phyloP scores from a whole-genome alignment of 1,140 invertebrate species.

The Heliconius hewitsoni region DNA sequence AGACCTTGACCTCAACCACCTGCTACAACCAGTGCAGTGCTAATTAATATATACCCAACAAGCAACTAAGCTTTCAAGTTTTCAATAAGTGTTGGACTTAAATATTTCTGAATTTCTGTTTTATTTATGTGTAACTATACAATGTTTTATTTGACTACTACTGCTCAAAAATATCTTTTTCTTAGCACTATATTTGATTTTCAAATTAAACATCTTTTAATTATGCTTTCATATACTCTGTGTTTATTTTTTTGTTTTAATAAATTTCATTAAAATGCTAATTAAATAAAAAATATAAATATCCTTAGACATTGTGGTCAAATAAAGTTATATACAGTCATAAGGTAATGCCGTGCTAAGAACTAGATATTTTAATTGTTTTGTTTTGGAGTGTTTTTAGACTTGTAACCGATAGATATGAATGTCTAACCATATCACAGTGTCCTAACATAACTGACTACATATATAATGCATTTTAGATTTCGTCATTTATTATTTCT shows the following conservation, averaged over 20 bases:
- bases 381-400: constrained; percentile 75
- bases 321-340: neutral
- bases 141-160: constrained; percentile 45
- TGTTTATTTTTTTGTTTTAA: neutral
- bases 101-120: constrained; percentile 60
- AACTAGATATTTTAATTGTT: constrained; percentile 60
- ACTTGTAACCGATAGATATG: constrained; percentile 57
- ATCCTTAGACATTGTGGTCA: neutral
- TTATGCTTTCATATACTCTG: neutral
- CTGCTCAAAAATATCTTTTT: constrained; percentile 59
- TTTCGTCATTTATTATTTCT: constrained; percentile 28
- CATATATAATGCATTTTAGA: constrained; percentile 55
- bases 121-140: constrained; percentile 55
- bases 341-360: constrained; percentile 52
- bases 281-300: neutral
- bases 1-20: constrained; percentile 46
- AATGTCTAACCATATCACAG: constrained; percentile 61
- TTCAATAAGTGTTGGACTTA: constrained; percentile 65
- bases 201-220: neutral
- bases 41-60: constrained; percentile 54
- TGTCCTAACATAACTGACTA: constrained; percentile 66
- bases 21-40: constrained; percentile 68
- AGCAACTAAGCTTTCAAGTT: constrained; percentile 60
- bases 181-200: constrained; percentile 53
- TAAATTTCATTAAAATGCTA: neutral